These are phyloP conservation scores for Notothenia rossii DNA, from an alignment of 2,113 vertebrate species.

Conservation along the genomic window DNA sequence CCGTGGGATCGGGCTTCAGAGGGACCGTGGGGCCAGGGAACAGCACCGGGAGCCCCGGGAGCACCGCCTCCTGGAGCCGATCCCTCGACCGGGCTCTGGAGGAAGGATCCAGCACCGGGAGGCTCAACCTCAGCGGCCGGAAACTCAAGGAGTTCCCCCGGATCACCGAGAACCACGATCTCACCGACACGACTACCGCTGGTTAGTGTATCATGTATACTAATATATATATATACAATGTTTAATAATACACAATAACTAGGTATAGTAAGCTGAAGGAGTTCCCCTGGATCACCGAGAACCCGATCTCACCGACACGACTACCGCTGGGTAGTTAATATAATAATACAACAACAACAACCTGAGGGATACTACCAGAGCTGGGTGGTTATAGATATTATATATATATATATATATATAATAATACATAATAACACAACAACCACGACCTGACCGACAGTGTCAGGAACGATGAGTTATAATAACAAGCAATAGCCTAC, in stretches of 20 bases:
- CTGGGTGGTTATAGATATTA: no score
- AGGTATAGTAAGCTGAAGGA: slow-evolving; percentile 90
- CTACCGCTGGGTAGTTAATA: slow-evolving; percentile 86
- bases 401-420: no score
- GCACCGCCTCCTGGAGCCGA: slow-evolving; percentile 90
- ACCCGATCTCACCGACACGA: slow-evolving; percentile 97
- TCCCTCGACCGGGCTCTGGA: slow-evolving; percentile 94
- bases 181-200: slow-evolving; percentile 94
- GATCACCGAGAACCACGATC: slow-evolving; percentile 93
- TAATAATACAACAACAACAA: no score
- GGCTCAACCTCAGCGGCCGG: slow-evolving; percentile 95
- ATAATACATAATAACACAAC: no score
- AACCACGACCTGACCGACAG: no score
- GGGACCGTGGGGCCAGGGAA: slow-evolving; percentile 46
- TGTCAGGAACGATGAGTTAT: no score
- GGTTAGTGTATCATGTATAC: slow-evolving; percentile 74
- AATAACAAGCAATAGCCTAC: no score
- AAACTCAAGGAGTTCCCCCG: slow-evolving; percentile 98
- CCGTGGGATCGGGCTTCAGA: neutral
- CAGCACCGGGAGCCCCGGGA: slow-evolving; percentile 64
- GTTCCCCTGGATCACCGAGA: slow-evolving; percentile 93
- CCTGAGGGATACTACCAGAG: no score
- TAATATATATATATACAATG: no score
- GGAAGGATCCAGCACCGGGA: slow-evolving; percentile 92
- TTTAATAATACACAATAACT: no score